Conservation (phyloP, 2,888 invertebrate species). For the Ischnus inquisitorius region DNA sequence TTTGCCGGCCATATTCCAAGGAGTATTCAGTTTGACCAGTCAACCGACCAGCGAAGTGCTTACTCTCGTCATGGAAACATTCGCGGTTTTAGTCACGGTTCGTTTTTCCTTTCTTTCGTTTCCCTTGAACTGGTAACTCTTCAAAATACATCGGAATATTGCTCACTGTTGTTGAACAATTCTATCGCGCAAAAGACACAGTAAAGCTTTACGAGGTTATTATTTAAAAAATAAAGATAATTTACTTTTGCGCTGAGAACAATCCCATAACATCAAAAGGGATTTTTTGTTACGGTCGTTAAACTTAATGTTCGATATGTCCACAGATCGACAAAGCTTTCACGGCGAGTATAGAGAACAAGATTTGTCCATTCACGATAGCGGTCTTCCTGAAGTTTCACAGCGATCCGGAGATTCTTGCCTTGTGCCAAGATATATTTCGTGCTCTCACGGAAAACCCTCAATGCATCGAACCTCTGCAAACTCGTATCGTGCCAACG, state of each 20-base stretch:
- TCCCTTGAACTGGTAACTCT: too few species aligned
- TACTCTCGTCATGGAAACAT: conserved; percentile 81
- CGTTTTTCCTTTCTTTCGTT: conserved; percentile 21
- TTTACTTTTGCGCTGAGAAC: too few species aligned
- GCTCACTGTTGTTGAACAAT: too few species aligned
- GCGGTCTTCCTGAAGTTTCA: conserved; percentile 90
- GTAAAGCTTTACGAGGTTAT: too few species aligned
- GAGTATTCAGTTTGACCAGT: conserved; percentile 79
- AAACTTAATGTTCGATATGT: conserved; percentile 39
- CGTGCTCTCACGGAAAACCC: conserved; percentile 88
- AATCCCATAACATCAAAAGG: too few species aligned
- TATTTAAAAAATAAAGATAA: too few species aligned
- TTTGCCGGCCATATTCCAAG: conserved; percentile 82
- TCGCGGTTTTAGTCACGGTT: conserved; percentile 80
- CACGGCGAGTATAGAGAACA: conserved; percentile 88
- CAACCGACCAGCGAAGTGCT: conserved; percentile 81
- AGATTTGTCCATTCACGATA: conserved; percentile 89
- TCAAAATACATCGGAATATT: too few species aligned
- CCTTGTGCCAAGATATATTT: conserved; percentile 89
- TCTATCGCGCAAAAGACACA: too few species aligned
- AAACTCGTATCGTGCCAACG: conserved; percentile 89
- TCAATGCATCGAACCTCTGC: conserved; percentile 87
- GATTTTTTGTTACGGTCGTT: not conserved
- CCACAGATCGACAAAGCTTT: conserved; percentile 88
- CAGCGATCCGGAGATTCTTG: conserved; percentile 88